Conservation (phyloP, 2,113 vertebrate genomes). For the Thinocorus orbignyianus region DNA sequence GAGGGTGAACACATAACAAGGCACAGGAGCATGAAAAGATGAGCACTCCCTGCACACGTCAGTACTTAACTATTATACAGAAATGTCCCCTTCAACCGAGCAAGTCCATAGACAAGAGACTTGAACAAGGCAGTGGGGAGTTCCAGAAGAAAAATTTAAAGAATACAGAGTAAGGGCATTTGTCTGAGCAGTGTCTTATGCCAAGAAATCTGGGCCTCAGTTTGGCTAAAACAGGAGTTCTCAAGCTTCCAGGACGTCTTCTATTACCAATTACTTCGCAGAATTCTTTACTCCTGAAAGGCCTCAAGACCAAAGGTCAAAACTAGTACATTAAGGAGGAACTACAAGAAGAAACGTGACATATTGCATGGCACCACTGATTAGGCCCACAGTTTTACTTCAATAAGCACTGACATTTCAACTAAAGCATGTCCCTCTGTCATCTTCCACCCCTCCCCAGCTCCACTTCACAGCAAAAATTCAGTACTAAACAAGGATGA, state of each 20-base stretch:
- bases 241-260: not conserved
- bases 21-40: not conserved
- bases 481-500: constrained; percentile 14
- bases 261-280: not conserved
- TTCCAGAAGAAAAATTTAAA: not conserved
- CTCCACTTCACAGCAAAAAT: constrained; percentile 46
- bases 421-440: constrained; percentile 43
- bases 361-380: not conserved
- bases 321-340: not conserved
- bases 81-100: not conserved
- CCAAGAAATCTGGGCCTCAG: not conserved
- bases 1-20: not conserved
- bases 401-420: constrained; percentile 49
- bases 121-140: not conserved
- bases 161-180: not conserved
- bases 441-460: not conserved
- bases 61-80: not conserved
- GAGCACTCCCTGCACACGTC: not conserved
- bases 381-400: not conserved
- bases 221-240: not conserved
- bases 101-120: not conserved
- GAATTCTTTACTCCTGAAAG: constrained; percentile 16
- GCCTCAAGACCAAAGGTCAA: constrained; percentile 18
- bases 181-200: not conserved
- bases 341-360: constrained; percentile 21